Base-by-base conservation (phyloP, 2,113 vertebrate species). In the Silurus asotus region DNA sequence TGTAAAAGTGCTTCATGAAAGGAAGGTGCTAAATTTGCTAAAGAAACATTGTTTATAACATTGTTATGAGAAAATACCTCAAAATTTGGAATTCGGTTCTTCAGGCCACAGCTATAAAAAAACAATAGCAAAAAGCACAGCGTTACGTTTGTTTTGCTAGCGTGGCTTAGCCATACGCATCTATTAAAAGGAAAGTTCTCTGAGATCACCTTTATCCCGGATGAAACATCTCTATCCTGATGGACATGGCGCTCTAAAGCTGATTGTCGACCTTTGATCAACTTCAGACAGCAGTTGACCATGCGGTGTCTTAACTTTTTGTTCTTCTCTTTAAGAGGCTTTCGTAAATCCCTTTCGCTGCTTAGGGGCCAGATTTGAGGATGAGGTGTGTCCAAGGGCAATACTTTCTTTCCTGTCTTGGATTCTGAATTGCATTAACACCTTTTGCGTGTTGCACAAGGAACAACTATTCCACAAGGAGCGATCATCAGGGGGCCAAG, bases 181-280 rank as follows among this genome's bases (percentile, higher is more conserved):
- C 15, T 4, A 48, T 70, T 48, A 25, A 10, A 25, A 15, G 6
- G 0, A 72, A 37, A 15, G 37, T 14, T 51, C 6, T 28, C 2
- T 14, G 76, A 79, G 25, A 10, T 58, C 25, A 19, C 15, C 17
- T 72, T 58, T 37, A 58, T 51, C 17, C 69, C 4, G 49, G 74
- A 53, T 28, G 74, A 72, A 45, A 9, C 8, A 19, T 82, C 37
- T 64, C 59, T 82, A 55, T 55, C 51, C 48, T 25, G 58, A 25
- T 17, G 4, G 28, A 7, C 58, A 20, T n/a, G 6, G 25, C 17
- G 4, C 62, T 62, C 20, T 75, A 25, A 37, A 84, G 56, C 55
- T 84, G 19, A 61, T 62, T 51, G 19, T 75, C 83, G 9, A n/a
- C 70, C 72, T 53, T 53, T 77, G 5, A 65, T 25, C 74, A 65